Evolutionary conservation across 2,113 vertebrate species (phyloP).

Genomic region (Camelus dromedarius): DNA sequence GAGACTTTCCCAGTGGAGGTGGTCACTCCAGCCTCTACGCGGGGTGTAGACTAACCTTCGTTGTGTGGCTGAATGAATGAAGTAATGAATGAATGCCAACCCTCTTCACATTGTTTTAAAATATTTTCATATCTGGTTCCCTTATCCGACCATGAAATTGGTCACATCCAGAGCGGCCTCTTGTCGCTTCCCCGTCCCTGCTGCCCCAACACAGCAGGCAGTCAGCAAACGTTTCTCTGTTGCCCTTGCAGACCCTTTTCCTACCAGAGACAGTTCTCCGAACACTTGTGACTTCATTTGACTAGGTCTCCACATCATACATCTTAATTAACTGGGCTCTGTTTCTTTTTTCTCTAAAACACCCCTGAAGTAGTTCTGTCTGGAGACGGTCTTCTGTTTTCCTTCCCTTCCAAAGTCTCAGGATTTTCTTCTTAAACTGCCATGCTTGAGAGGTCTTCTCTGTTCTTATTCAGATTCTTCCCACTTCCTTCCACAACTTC

Average conservation of each 20-base stretch:
- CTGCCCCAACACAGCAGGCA: not conserved
- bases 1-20: not conserved
- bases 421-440: not conserved
- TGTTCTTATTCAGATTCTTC: not conserved
- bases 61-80: not conserved
- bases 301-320: not conserved
- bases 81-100: not conserved
- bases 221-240: not conserved
- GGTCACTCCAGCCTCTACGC: not conserved
- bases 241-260: not conserved
- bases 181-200: too few species aligned
- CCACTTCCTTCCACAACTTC: not conserved
- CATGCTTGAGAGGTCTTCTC: not conserved
- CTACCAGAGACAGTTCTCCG: not conserved
- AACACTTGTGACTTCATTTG: not conserved
- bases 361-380: not conserved
- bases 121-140: not conserved
- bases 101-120: not conserved
- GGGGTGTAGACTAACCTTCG: not conserved
- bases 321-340: not conserved
- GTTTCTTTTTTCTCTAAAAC: not conserved
- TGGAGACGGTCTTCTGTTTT: not conserved
- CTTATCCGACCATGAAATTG: not conserved
- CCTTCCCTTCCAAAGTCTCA: not conserved
- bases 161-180: fast-evolving